Percentiles rank a stretch among this genome's conserved stretches.
Conservation (phyloP, 2,888 invertebrate species). For the Trissolcus japonicus region DNA sequence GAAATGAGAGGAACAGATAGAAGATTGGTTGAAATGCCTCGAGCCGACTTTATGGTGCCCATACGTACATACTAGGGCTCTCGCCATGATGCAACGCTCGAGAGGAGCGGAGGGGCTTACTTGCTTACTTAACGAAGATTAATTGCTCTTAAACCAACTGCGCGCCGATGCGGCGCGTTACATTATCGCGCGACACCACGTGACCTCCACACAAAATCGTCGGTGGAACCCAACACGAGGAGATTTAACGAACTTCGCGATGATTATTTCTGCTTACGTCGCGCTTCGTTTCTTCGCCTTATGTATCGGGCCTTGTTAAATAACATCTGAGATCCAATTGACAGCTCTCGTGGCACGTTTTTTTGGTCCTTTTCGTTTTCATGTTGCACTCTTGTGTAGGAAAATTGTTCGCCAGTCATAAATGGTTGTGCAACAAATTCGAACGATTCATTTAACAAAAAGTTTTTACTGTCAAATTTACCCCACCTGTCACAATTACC, state of each 20-base stretch:
- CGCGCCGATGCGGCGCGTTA: constrained; percentile 63
- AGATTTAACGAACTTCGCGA: constrained; percentile 58
- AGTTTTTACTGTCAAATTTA: too few relatives aligned
- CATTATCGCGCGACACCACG: constrained; percentile 68
- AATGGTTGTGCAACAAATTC: too few relatives aligned
- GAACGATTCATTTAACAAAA: too few relatives aligned
- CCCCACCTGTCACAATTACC: too few relatives aligned
- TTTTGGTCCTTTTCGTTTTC: not conserved
- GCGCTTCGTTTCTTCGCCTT: constrained; percentile 56
- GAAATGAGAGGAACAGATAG: constrained; percentile 31
- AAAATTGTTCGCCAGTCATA: too few relatives aligned
- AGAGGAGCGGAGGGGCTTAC: constrained; percentile 57
- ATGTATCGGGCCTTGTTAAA: constrained; percentile 57
- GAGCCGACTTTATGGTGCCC: constrained; percentile 57
- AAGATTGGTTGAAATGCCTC: constrained; percentile 55
- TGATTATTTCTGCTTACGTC: constrained; percentile 58
- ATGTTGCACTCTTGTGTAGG: too few relatives aligned
- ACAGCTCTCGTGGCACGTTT: constrained; percentile 15
- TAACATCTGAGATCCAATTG: constrained; percentile 50
- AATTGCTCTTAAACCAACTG: constrained; percentile 74
- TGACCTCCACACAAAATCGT: constrained; percentile 67
- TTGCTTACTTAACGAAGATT: constrained; percentile 75
- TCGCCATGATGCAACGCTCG: constrained; percentile 51
- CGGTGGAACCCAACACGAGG: constrained; percentile 62
- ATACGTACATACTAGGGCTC: constrained; percentile 48